Evolutionary conservation across 2,113 vertebrate species (phyloP), one percentile per base, ranked within the genome.

Genomic region (Sebastes schlegelii): DNA sequence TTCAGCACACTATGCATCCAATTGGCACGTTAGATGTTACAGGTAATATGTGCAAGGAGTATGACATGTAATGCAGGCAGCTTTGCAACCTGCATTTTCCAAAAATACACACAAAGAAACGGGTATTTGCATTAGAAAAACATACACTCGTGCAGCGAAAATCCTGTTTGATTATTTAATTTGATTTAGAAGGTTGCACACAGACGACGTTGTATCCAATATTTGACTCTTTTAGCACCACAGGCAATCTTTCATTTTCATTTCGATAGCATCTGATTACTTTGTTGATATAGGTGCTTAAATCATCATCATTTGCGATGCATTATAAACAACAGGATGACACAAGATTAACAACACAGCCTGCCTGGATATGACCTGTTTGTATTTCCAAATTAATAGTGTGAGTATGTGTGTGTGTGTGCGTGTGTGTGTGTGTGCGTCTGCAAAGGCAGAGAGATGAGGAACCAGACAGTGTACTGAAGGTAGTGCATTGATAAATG

Each of bases 241-340:
- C 1, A 26, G 63, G 48, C 60, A 51, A 63, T 74, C 42, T 57
- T 78, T 84, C 69, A 84, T 81, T 74, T 82, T 82, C 23, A 67
- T 73, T 54, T 73, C 77, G 54, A 75, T 67, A 75, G 62, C 34
- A 52, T 75, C 67, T 84, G 70, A 82, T 64, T 86, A 82, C 26
- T 57, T 70, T 70, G 42, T 79, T 75, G 74, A 82, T 79, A 23
- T 55, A 71, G 71, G 65, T 58, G 61, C 65, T 84, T 82, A 73
- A 79, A 86, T 75, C 16, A 62, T 57, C 43, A 74, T 80, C 43
- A 80, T 84, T 71, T 80, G 49, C 45, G 54, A 69, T 73, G 55
- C 40, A 82, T 54, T 76, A 64, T 57, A 84, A 67, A 82, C 54
- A 78, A 77, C 83, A 68, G 72, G 74, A 90, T 63, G 74, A 42